phyloP scores from a whole-genome alignment of 2,113 vertebrate genomes.

The Ceyx cyanopectus region DNA sequence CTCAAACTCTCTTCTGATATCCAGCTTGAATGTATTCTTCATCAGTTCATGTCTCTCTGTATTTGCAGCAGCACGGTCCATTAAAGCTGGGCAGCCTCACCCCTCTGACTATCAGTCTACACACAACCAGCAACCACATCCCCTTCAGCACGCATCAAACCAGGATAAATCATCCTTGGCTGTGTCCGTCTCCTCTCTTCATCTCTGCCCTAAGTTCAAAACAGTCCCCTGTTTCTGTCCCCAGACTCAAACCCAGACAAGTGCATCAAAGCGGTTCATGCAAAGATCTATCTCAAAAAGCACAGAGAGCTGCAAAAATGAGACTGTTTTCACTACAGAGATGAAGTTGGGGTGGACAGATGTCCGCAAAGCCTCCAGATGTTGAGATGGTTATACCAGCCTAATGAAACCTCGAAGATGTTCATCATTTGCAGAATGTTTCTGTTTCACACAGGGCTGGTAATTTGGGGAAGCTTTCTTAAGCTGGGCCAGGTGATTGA shows the following conservation, averaged over 20 bases:
- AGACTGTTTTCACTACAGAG: neutral
- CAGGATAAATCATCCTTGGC: neutral
- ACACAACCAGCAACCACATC: neutral
- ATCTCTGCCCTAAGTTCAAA: neutral
- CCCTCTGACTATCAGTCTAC: neutral
- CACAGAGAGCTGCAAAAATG: neutral
- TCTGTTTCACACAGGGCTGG: neutral
- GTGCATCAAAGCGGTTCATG: neutral
- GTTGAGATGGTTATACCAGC: neutral
- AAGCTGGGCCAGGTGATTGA: neutral
- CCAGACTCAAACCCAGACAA: neutral
- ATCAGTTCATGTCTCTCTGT: constrained; percentile 23
- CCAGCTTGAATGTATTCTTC: constrained; percentile 53
- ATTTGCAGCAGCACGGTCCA: constrained; percentile 26
- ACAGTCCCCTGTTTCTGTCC: neutral
- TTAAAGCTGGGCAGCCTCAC: neutral
- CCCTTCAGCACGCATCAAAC: neutral
- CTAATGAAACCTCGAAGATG: neutral
- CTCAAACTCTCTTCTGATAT: constrained; percentile 42
- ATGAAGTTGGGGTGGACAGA: neutral
- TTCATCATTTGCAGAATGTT: neutral
- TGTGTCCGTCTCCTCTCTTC: neutral
- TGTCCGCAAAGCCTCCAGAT: neutral
- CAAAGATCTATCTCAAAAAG: neutral
- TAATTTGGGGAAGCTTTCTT: constrained; percentile 1